phyloP scores from a whole-genome alignment of 2,797 vertebrate species.

The Okamejei kenojei region DNA sequence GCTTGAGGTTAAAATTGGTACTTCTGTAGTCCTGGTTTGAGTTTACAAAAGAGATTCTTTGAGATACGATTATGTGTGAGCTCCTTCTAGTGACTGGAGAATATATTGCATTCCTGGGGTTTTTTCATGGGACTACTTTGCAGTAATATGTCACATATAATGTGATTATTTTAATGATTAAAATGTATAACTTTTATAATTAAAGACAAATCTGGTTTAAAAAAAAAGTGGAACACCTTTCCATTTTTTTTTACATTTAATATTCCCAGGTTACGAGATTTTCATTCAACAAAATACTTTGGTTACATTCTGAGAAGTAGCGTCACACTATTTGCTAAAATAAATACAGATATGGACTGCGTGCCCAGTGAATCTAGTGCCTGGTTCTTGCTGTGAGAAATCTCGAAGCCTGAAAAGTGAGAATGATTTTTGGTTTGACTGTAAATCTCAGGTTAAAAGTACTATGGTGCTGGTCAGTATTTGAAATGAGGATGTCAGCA shows the following conservation, averaged over 20 bases:
- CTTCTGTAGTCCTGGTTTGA: no score
- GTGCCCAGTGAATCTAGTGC: background rate
- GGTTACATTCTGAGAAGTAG: background rate
- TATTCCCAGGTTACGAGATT: background rate
- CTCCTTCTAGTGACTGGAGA: slow-evolving; percentile 30
- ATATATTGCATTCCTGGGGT: background rate
- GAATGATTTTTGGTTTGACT: background rate
- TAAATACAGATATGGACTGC: background rate
- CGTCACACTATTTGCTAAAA: background rate
- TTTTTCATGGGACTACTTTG: background rate
- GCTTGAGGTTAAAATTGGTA: no score
- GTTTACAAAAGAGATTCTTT: background rate
- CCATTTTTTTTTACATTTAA: background rate
- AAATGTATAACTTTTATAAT: no score
- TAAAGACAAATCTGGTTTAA: no score
- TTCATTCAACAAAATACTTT: background rate
- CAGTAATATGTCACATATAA: background rate
- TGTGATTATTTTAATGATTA: background rate
- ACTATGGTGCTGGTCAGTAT: background rate
- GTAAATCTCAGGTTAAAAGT: background rate
- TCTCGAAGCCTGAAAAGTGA: background rate
- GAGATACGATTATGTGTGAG: background rate
- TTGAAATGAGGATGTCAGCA: background rate
- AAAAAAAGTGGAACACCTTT: background rate
- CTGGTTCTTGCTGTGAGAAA: background rate